phyloP scores from a whole-genome alignment of 2,113 vertebrate species.

The Oreochromis aureus region DNA sequence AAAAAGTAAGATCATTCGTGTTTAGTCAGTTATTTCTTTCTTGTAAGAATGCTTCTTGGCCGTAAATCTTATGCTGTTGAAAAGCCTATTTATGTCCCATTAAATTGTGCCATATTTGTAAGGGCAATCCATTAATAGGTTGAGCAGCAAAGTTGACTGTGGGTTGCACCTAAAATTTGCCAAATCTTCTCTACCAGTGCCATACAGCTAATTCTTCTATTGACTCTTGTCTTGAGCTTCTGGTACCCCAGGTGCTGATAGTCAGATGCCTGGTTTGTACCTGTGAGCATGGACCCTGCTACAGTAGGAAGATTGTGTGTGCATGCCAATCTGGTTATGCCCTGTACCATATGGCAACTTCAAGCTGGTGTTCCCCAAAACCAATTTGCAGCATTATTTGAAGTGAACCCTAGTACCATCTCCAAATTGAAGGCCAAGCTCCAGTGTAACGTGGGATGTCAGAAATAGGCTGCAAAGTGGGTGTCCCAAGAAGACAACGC shows the following conservation, averaged over 20 bases:
- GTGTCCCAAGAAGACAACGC: not conserved
- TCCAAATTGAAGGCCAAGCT: not conserved
- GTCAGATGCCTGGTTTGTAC: not conserved
- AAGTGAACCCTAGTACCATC: not conserved
- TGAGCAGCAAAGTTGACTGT: not conserved
- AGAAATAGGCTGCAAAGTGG: not conserved
- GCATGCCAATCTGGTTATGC: not conserved
- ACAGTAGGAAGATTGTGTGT: too few species aligned
- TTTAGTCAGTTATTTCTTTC: not conserved
- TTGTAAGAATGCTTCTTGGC: not conserved
- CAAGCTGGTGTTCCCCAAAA: not conserved
- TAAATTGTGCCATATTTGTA: rapidly evolving
- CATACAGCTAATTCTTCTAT: not conserved
- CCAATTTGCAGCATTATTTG: not conserved
- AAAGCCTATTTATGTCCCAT: not conserved
- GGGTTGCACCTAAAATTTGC: not conserved
- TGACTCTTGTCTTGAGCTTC: not conserved
- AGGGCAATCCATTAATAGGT: not conserved
- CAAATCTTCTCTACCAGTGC: not conserved
- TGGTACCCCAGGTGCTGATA: not conserved
- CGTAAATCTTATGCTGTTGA: not conserved
- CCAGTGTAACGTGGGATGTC: not conserved
- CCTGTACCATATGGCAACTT: not conserved
- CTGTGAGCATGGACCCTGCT: not conserved
- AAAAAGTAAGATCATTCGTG: not conserved